Base-by-base conservation (phyloP, 2,888 invertebrate genomes). In the Microctonus aethiopoides region DNA sequence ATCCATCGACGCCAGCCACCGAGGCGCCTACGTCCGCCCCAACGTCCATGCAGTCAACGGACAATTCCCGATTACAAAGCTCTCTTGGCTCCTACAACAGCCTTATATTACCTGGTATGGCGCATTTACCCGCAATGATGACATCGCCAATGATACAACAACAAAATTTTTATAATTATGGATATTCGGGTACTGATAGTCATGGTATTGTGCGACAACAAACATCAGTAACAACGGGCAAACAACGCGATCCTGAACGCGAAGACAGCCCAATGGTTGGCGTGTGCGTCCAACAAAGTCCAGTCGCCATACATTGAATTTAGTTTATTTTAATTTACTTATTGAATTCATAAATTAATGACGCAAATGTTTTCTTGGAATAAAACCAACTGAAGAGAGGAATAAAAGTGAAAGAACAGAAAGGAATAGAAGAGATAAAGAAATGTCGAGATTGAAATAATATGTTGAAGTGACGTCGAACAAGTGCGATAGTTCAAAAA, bases 241-340 rank as follows among this genome's bases (percentile, higher is more conserved):
- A 86, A 77, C 88, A 80, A 75, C 75, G 86, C 71, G 85, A 85
- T 71, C 78, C 83, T 56, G 90, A 90, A 77, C 87, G 90, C 77
- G 92, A 92, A 79, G 93, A 93, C 83, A 93, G 93, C 82, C 93
- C 94, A 78, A 94, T 96, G 94, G 93, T 95, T 82, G 94, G 93
- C 76, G 95, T 95, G 80, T 95, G 95, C 88, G 93, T 95, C 85
- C 94, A 95, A 88, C 95, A 96, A 89, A 95, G 94, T 89, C 95
- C 96, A 81, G 96, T 96, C 84, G 95, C 94, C 87, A 96, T 96
- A 87, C 96, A 96, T 88, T 92, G 88, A 89, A 74, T 67, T 34
- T 39, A 63, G 16, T 63, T 64, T 46, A 34, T 56, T 56, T 46
- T 46, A 16, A 54, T 56, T 65, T 56, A 51, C 34, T 34, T 22